Percentiles rank a stretch among this genome's conserved stretches.
phyloP scores from a whole-genome alignment of 2,888 invertebrate genomes.

The Macrophya alboannulata region DNA sequence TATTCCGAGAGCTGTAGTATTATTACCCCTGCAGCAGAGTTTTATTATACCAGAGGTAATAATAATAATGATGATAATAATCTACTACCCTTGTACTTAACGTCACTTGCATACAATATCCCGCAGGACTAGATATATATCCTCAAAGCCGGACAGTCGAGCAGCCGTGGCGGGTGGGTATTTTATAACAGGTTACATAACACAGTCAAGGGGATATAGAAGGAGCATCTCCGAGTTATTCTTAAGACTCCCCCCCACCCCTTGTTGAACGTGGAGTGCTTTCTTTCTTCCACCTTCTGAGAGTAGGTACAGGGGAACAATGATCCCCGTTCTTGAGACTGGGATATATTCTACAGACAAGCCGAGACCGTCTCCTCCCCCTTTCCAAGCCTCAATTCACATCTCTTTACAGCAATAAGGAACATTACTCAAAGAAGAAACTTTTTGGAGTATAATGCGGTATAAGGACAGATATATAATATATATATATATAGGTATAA shows the following conservation, averaged over 20 bases:
- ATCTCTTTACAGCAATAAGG: constrained; percentile 7
- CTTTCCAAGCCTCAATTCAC: background rate
- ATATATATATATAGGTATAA: background rate
- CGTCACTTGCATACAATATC: background rate
- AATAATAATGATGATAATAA: background rate
- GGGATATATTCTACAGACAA: background rate
- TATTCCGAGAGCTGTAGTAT: too few relatives aligned
- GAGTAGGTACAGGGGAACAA: constrained; percentile 20
- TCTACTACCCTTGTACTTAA: background rate
- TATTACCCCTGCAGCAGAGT: background rate
- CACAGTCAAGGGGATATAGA: background rate
- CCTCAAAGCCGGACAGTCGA: background rate
- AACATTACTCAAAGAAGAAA: background rate
- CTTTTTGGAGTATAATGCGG: background rate
- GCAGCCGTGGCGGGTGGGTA: background rate
- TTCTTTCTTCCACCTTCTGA: constrained; percentile 12
- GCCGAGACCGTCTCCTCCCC: background rate
- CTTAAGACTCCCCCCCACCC: constrained; percentile 19
- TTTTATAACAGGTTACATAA: constrained; percentile 20
- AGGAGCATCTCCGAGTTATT: constrained; percentile 8
- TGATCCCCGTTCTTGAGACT: constrained; percentile 17
- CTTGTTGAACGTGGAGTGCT: constrained; percentile 5
- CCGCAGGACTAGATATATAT: background rate
- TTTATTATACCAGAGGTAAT: background rate
- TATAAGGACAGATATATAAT: background rate